A percentile compares a stretch with the other conserved stretches of the same genome.
Evolutionary conservation across 2,797 vertebrate genomes (phyloP).

Genomic region (Hemibagrus guttatus): DNA sequence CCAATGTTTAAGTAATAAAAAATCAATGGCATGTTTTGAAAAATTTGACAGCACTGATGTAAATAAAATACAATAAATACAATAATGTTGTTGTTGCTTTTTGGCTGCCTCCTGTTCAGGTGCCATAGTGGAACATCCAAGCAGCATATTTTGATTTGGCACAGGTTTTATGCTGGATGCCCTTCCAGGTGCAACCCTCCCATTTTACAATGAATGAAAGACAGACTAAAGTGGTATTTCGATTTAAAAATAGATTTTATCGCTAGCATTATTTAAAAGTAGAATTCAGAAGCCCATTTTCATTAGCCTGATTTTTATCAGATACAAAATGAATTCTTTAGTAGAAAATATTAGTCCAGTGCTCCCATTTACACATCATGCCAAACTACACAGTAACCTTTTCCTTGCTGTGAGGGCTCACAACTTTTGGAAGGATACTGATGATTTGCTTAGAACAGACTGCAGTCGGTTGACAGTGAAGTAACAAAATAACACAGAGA

Average conservation of each 20-base stretch:
- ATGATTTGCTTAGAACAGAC: conserved; percentile 48
- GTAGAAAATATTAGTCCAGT: not conserved
- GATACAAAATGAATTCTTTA: not conserved
- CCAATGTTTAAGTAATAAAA: not conserved
- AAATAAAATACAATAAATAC: not conserved
- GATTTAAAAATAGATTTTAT: not conserved
- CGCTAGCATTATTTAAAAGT: not conserved
- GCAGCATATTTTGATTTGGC: too few relatives aligned
- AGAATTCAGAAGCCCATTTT: not conserved
- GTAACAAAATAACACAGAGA: conserved; percentile 38
- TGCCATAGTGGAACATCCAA: too few relatives aligned
- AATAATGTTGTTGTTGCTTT: not conserved
- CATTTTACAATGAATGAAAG: not conserved
- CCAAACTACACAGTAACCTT: conserved; percentile 64
- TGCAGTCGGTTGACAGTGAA: conserved; percentile 24
- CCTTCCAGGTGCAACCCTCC: too few relatives aligned
- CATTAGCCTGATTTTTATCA: not conserved
- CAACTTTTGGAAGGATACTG: conserved; percentile 62
- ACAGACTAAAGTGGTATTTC: not conserved
- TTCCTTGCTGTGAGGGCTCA: conserved; percentile 54
- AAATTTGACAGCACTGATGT: not conserved
- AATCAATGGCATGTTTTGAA: not conserved
- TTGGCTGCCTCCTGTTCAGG: too few relatives aligned
- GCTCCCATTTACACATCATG: not conserved
- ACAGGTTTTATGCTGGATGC: too few relatives aligned